A percentile compares a stretch with the other conserved stretches of the same genome.
These are phyloP conservation scores for cattle (Bos taurus) DNA, from an alignment of 2,113 vertebrate genomes.

Conservation along the genomic window DNA sequence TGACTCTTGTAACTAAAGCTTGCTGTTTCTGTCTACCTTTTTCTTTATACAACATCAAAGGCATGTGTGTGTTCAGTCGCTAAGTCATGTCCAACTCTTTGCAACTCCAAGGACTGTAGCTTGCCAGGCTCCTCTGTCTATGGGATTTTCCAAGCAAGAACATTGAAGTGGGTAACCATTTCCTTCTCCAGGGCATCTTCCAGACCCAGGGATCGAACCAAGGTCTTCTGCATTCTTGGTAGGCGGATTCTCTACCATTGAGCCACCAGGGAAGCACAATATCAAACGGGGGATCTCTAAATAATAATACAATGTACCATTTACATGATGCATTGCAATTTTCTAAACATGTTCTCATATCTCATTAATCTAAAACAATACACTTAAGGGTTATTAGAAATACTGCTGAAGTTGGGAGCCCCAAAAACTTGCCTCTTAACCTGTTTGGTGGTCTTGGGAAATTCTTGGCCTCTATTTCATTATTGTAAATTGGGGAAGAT, in stretches of 20 bases:
- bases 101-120: neutral
- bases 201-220: neutral
- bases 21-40: neutral
- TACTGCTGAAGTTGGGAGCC: neutral
- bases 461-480: neutral
- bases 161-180: neutral
- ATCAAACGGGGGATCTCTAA: neutral
- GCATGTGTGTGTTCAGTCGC: neutral
- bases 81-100: neutral
- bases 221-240: neutral
- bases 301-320: neutral
- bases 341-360: neutral
- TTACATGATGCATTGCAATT: neutral
- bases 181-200: neutral
- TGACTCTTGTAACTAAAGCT: neutral
- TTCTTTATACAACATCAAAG: neutral
- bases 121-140: neutral
- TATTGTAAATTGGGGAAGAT: neutral
- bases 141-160: neutral
- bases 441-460: neutral
- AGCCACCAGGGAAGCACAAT: neutral
- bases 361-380: neutral
- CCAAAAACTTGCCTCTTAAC: neutral
- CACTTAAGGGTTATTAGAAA: neutral
- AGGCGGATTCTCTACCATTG: neutral